phyloP scores from a whole-genome alignment of 2,888 invertebrate genomes.

The Pseudococcus longispinus region DNA sequence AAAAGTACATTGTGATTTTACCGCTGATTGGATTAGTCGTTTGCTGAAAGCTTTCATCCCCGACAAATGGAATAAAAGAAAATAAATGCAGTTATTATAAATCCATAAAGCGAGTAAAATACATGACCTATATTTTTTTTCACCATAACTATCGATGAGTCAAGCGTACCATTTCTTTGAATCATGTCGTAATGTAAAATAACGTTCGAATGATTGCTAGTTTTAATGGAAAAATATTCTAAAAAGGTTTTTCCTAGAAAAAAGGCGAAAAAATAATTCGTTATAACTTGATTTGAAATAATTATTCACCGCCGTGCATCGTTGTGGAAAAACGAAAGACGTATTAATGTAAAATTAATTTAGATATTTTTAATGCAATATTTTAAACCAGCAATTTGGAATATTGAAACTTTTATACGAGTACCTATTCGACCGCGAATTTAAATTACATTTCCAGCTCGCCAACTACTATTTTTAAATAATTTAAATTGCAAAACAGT shows the following conservation, averaged over 20 bases:
- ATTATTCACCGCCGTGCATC: not conserved
- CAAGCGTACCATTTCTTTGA: not conserved
- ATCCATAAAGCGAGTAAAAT: slow-evolving; percentile 30
- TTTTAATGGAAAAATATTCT: slow-evolving; percentile 28
- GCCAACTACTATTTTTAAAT: not conserved
- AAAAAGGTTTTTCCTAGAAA: slow-evolving; percentile 4
- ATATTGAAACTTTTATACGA: not conserved
- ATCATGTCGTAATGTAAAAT: slow-evolving; percentile 24
- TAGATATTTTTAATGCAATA: not conserved
- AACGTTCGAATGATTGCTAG: not conserved
- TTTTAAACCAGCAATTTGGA: not conserved
- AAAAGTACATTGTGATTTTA: slow-evolving; percentile 30
- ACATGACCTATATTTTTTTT: slow-evolving; percentile 14
- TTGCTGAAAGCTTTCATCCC: slow-evolving; percentile 27
- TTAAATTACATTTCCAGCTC: not conserved
- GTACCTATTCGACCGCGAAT: slow-evolving; percentile 1
- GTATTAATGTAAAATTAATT: slow-evolving; percentile 18
- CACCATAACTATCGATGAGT: not conserved
- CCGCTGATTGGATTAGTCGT: slow-evolving; percentile 23
- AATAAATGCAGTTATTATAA: slow-evolving; percentile 32
- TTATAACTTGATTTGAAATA: not conserved
- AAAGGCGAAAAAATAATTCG: not conserved
- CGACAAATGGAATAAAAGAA: slow-evolving; percentile 10
- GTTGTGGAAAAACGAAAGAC: not conserved
- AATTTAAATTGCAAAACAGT: slow-evolving; percentile 11